Conservation (phyloP, 2,888 invertebrate genomes). For the Thecophora atra region DNA sequence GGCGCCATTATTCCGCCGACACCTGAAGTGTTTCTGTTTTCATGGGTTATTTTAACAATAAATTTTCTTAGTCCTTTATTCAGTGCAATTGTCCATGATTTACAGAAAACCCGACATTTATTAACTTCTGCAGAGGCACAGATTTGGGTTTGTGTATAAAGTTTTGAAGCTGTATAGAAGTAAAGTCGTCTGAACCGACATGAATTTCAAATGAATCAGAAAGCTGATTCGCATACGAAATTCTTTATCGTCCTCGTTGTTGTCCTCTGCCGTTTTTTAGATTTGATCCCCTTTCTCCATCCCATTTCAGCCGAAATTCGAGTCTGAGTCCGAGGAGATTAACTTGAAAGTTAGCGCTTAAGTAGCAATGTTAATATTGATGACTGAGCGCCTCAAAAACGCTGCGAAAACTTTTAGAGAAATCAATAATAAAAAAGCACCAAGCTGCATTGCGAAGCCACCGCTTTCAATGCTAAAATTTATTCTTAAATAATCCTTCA, state of each 20-base stretch:
- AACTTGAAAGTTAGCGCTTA: conserved; percentile 3
- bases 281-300: neutral
- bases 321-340: neutral
- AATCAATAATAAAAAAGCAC: neutral
- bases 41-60: neutral
- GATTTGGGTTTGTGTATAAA: neutral
- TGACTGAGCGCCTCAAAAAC: neutral
- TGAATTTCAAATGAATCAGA: conserved; percentile 17
- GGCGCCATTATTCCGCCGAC: conserved; percentile 21
- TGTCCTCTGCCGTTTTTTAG: neutral
- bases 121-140: no score
- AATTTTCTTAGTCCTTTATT: neutral
- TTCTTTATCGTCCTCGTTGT: neutral
- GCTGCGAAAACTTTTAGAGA: neutral
- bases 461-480: neutral
- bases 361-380: conserved; percentile 9
- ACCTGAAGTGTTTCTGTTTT: conserved; percentile 29
- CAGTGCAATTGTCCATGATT: neutral
- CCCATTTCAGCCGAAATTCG: neutral
- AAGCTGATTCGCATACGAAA: neutral
- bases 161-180: neutral
- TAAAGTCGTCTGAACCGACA: conserved; percentile 1
- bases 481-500: no score
- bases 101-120: neutral
- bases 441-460: neutral